Evolutionary conservation across 2,888 invertebrate species (phyloP).

Genomic region (Dermolepida albohirtum): DNA sequence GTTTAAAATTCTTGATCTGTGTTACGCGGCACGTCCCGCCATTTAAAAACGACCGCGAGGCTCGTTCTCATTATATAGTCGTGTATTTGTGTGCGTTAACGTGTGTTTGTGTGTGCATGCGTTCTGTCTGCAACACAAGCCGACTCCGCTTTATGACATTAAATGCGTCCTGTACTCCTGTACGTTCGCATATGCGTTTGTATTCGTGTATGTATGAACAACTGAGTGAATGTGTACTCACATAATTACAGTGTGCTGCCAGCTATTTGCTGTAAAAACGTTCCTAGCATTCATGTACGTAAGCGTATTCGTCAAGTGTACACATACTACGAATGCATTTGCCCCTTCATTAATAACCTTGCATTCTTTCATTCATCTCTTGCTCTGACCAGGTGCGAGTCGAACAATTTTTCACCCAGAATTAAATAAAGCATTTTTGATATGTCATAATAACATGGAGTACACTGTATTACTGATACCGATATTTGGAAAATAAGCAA

Average conservation of each 20-base stretch:
- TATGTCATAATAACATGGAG: too few relatives aligned
- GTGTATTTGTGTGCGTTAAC: not conserved
- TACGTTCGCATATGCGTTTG: not conserved
- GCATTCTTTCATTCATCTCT: constrained; percentile 27
- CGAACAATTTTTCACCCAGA: too few relatives aligned
- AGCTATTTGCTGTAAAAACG: constrained; percentile 13
- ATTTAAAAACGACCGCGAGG: constrained; percentile 14
- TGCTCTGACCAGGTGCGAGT: constrained; percentile 23
- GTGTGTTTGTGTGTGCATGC: not conserved
- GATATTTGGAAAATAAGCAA: too few relatives aligned
- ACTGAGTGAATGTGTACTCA: constrained; percentile 5
- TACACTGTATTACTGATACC: too few relatives aligned
- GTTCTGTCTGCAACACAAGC: not conserved
- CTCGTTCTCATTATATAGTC: not conserved
- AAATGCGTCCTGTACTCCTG: not conserved
- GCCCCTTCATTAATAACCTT: constrained; percentile 21
- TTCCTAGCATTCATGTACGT: not conserved
- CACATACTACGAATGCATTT: too few relatives aligned
- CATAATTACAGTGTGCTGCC: constrained; percentile 16
- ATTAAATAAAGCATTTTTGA: too few relatives aligned
- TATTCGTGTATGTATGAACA: too few relatives aligned
- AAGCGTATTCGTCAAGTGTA: not conserved
- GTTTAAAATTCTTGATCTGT: constrained; percentile 17
- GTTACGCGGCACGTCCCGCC: not conserved
- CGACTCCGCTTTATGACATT: constrained; percentile 11